Base-by-base conservation (phyloP, 2,113 vertebrate genomes). In the Columba janthina region DNA sequence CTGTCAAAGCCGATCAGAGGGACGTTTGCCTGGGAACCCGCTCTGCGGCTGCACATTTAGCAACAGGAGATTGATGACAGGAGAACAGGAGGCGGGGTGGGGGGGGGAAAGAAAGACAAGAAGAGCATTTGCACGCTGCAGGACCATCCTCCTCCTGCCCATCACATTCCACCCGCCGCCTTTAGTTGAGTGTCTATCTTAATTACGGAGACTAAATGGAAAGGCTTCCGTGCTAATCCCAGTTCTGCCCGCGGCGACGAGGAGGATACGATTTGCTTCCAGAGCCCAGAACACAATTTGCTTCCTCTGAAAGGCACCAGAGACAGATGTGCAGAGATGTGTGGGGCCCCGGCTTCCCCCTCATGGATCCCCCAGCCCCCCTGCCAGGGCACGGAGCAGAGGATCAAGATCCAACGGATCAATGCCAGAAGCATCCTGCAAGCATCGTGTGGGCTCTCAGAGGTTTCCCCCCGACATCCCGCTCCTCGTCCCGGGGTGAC, bases 1-100 rank as follows among this genome's bases (percentile, higher is more conserved):
- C 91, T 94, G 96, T 96, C 96, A 96, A 90, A 96, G 92, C 54
- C 72, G 26, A 94, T 93, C 93, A 88, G 79, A 48, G 20, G n/a
- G 61, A 92, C 25, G 53, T 36, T 61, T 85, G 66, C 65, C 77
- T n/a, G 18, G 38, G 82, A 96, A 71, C 36, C 29, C 3, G 28
- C 70, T 90, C 82, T 83, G 66, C 3, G 8, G 81, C 53, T 92
- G 83, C 70, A 82, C 46, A 5, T 91, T 96, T 88, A 93, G 76
- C 82, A 91, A 44, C 48, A 38, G 64, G 79, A 80, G 60, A 81
- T 18, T 54, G 69, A 89, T 72, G 69, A 58, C 42, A 93, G 36
- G 15, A 90, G 79, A 66, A 54, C 20, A 60, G 20, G 34, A 38
- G 40, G 40, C 16, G 17, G 16, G 44, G 24, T 3, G 4, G 5